These are phyloP conservation scores for Calypte anna DNA, from an alignment of 2,113 vertebrate genomes.

Conservation along the genomic window DNA sequence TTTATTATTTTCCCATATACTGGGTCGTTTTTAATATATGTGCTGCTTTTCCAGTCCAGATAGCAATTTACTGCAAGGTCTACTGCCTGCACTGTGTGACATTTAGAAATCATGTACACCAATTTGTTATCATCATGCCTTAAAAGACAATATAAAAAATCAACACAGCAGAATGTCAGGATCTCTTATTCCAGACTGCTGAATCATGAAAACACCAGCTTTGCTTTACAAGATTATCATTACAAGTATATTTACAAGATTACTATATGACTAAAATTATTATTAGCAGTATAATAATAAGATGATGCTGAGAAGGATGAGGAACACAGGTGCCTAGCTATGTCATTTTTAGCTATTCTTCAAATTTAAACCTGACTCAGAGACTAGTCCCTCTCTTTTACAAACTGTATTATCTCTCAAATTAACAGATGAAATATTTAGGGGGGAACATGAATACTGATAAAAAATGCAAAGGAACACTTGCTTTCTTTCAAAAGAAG, in stretches of 20 bases:
- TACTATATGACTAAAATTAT: no score
- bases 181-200: neutral
- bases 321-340: neutral
- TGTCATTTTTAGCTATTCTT: neutral
- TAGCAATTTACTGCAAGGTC: neutral
- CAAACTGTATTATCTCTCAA: neutral
- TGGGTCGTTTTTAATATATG: neutral
- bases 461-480: neutral
- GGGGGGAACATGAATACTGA: neutral
- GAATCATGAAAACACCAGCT: conserved; percentile 10
- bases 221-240: neutral
- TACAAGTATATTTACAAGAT: neutral
- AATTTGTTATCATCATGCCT: neutral
- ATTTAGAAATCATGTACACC: neutral
- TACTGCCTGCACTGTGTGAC: neutral
- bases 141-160: neutral
- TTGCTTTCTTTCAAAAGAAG: neutral
- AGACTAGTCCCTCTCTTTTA: neutral
- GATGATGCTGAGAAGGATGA: neutral
- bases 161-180: neutral
- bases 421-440: neutral
- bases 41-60: neutral
- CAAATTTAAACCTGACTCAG: neutral
- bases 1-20: conserved; percentile 6
- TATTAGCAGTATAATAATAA: neutral